Conservation (phyloP, 2,797 vertebrate species). For the Diceros bicornis region DNA sequence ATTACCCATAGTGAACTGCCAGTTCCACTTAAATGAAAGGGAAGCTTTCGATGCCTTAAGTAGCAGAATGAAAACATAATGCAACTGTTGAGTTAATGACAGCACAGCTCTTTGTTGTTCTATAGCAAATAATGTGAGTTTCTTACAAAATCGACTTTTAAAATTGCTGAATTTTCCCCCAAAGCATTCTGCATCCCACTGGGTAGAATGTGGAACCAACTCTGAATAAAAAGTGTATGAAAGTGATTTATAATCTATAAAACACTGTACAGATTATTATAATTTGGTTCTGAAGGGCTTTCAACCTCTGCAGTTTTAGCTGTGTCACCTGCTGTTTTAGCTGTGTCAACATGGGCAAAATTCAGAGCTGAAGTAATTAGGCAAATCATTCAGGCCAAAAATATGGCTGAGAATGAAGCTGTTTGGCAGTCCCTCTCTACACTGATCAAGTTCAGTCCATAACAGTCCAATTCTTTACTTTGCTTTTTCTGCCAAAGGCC, state of each 20-base stretch:
- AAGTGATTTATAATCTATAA: slow-evolving; percentile 19
- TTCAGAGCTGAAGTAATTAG: slow-evolving; percentile 69
- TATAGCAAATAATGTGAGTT: not conserved
- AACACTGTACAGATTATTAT: not conserved
- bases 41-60: not conserved
- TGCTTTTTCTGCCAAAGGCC: not conserved
- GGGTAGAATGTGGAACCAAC: slow-evolving; percentile 28
- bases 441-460: not conserved
- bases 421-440: not conserved
- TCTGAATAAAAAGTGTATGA: not conserved
- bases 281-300: slow-evolving; percentile 38
- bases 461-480: not conserved
- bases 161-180: not conserved
- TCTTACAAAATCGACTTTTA: slow-evolving; percentile 22
- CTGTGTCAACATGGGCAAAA: slow-evolving; percentile 65
- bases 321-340: slow-evolving; percentile 44
- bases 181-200: slow-evolving; percentile 16
- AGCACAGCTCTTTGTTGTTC: not conserved
- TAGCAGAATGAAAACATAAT: slow-evolving; percentile 33
- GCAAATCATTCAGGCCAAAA: slow-evolving; percentile 72
- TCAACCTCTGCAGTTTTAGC: not conserved
- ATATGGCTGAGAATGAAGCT: slow-evolving; percentile 44
- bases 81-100: not conserved
- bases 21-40: not conserved
- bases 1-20: not conserved